phyloP scores from a whole-genome alignment of 2,113 vertebrate species.

The Abramis brama region DNA sequence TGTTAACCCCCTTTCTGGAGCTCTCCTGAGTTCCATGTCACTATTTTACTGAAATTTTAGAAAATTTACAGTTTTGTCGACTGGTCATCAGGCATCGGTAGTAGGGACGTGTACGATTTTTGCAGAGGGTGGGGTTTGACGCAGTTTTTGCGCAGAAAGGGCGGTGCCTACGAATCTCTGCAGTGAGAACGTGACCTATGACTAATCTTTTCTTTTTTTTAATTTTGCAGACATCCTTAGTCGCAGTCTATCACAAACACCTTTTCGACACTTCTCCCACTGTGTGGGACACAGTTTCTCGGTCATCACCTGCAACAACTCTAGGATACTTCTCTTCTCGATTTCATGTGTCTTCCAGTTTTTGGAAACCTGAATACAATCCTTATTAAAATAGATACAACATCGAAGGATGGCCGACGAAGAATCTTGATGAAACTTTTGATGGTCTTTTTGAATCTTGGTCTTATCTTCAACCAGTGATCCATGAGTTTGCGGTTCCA shows the following conservation, averaged over 20 bases:
- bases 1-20: not conserved
- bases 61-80: not conserved
- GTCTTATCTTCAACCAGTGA: not conserved
- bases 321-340: conserved; percentile 12
- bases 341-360: not conserved
- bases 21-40: not conserved
- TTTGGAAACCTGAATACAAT: not conserved
- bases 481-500: not conserved
- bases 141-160: conserved; percentile 79
- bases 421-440: not conserved
- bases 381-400: not conserved
- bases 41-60: not conserved
- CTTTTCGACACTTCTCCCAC: conserved; percentile 31
- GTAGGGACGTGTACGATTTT: conserved; percentile 37
- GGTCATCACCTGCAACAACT: conserved; percentile 36
- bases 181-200: conserved; percentile 74
- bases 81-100: not conserved
- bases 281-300: not conserved
- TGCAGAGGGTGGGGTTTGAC: conserved; percentile 75
- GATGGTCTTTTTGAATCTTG: conserved; percentile 2
- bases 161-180: conserved; percentile 75
- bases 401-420: not conserved
- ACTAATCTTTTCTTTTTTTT: conserved; percentile 68
- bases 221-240: conserved; percentile 64
- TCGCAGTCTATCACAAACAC: conserved; percentile 43